Conservation (phyloP, 1,140 invertebrate species). For the Araneus ventricosus region DNA sequence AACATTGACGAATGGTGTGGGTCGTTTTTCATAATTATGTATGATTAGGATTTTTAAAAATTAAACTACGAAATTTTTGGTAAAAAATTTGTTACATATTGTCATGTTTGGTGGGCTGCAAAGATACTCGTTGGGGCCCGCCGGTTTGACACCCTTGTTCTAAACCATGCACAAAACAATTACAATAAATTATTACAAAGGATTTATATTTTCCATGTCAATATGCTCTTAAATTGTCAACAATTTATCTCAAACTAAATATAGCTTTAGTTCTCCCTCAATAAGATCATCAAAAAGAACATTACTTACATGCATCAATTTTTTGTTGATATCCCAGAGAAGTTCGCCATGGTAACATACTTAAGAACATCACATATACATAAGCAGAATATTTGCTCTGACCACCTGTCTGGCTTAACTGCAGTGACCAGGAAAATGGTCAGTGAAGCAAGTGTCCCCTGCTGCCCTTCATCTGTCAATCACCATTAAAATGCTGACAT, state of each 20-base stretch:
- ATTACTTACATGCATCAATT: background rate
- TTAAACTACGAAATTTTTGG: too few relatives aligned
- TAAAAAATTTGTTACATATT: too few relatives aligned
- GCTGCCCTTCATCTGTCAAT: constrained; percentile 58
- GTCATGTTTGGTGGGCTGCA: too few relatives aligned
- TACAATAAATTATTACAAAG: background rate
- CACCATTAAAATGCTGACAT: constrained; percentile 66
- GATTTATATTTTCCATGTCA: background rate
- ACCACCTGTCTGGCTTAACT: background rate
- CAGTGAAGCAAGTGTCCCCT: background rate
- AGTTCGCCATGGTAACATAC: constrained; percentile 30
- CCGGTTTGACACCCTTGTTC: too few relatives aligned
- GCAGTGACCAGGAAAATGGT: background rate
- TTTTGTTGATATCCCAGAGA: constrained; percentile 3
- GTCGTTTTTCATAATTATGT: too few relatives aligned
- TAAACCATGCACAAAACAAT: too few relatives aligned
- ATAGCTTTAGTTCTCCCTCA: too few relatives aligned
- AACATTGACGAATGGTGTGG: too few relatives aligned
- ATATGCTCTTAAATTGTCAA: background rate
- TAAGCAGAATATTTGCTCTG: background rate
- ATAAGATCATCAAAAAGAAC: background rate
- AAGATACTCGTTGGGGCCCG: too few relatives aligned
- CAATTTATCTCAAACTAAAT: too few relatives aligned
- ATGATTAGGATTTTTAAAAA: too few relatives aligned
- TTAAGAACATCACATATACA: background rate